phyloP scores from a whole-genome alignment of 2,113 vertebrate genomes.

The Martes martes region DNA sequence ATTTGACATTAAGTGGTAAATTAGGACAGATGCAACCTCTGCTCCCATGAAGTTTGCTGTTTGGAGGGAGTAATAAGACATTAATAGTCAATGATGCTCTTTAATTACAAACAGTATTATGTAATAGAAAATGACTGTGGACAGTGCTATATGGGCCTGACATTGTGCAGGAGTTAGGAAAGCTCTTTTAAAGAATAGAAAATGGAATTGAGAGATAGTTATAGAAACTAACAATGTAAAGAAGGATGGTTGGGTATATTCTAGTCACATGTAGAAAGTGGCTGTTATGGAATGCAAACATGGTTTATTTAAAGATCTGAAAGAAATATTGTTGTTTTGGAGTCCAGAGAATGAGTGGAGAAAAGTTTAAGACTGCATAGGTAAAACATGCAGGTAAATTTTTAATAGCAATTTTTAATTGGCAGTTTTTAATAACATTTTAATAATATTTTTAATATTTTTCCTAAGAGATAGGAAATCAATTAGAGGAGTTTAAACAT shows the following conservation, averaged over 20 bases:
- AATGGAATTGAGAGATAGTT: not conserved
- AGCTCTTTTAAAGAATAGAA: not conserved
- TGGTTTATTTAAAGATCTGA: not conserved
- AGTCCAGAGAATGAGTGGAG: not conserved
- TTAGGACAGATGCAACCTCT: not conserved
- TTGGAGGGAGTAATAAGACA: not conserved
- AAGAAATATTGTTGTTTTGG: not conserved
- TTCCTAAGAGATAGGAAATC: not conserved
- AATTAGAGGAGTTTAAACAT: not conserved
- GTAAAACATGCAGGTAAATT: not conserved
- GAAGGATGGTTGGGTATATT: not conserved
- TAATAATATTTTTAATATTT: not conserved
- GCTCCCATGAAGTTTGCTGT: not conserved
- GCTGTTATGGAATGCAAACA: not conserved
- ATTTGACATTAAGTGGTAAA: not conserved
- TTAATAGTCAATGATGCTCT: not conserved
- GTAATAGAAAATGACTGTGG: not conserved
- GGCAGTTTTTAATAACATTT: not conserved
- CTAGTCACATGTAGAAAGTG: not conserved
- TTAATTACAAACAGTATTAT: not conserved
- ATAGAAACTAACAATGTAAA: not conserved
- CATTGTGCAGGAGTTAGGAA: not conserved
- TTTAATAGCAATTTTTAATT: too few species aligned
- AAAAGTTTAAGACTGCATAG: not conserved
- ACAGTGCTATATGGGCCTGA: not conserved